Base-by-base conservation (phyloP, 2,888 invertebrate genomes). In the Callyntrura sp. region DNA sequence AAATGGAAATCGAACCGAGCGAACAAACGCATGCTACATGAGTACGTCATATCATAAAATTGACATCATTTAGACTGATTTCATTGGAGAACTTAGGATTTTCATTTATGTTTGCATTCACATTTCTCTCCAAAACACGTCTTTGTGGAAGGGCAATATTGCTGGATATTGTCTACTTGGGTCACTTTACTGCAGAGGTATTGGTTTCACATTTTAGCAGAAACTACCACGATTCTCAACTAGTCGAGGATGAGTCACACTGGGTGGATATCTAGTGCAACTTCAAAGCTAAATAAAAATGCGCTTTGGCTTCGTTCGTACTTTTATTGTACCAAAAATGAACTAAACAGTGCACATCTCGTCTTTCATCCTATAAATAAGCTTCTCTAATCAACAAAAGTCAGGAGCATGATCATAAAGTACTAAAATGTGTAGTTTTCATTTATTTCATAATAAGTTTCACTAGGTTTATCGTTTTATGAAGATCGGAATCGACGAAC, bases 71-170 rank as follows among this genome's bases (percentile, higher is more conserved):
- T n/a, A 35, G 2, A 35, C 35, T 35, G 35, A 35, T 35, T 35
- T 23, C 25, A 76, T 76, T 25, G 25, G 76, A 51, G 76, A 35
- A 35, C 14, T 14, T 45, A 73, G 45, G 45, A 48, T 48, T 45
- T 73, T 45, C 23, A 48, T 73, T 48, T 73, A 6, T 73, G 20
- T 73, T 73, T 73, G 20, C 73, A 48, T 73, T 73, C 20, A 48
- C 70, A 70, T 70, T 70, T 70, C 45, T 17, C n/a, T 11, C 70
- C 6, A 48, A 73, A 20, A 48, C n/a, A 43, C 20, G 5, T 17
- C 43, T 12, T 25, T n/a, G n/a, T 35, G 43, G n/a, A 73, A 23
- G 4, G 48, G 9, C 48, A 11, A 20, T 73, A 14, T 70, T 9
- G 23, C 43, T 1, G 70, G 43, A 73, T 73, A 20, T 73, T 73